phyloP scores from a whole-genome alignment of 1,140 invertebrate species.

The Brachionus calyciflorus region DNA sequence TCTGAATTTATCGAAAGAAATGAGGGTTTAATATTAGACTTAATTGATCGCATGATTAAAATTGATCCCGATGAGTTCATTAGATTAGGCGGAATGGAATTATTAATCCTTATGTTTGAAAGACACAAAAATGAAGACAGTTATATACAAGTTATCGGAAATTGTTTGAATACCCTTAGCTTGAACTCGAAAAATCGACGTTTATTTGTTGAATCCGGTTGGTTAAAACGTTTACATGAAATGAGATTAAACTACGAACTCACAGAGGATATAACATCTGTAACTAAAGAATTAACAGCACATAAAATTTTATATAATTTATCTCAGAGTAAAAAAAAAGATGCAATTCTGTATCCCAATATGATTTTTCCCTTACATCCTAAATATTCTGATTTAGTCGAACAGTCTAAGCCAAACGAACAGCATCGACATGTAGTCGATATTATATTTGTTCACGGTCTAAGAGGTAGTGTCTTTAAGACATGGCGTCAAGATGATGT shows the following conservation, averaged over 20 bases:
- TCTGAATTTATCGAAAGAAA: slow-evolving; percentile 8
- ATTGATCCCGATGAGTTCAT: slow-evolving; percentile 8
- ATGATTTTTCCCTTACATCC: slow-evolving; percentile 24
- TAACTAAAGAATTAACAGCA: slow-evolving; percentile 2
- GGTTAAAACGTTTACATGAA: slow-evolving; percentile 25
- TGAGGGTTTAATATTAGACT: slow-evolving; percentile 9
- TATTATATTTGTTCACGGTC: slow-evolving; percentile 29
- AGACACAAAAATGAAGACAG: slow-evolving; percentile 23
- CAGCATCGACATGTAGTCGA: neutral
- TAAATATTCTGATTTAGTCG: neutral
- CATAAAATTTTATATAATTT: slow-evolving; percentile 40
- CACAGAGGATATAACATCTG: neutral
- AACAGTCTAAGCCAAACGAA: neutral
- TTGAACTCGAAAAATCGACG: neutral
- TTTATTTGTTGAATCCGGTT: slow-evolving; percentile 38
- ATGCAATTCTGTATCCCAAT: neutral
- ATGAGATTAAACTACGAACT: neutral
- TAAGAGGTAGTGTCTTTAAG: slow-evolving; percentile 35
- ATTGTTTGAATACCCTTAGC: slow-evolving; percentile 8
- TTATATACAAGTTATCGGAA: neutral
- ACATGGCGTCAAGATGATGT: slow-evolving; percentile 43
- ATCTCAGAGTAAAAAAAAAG: neutral
- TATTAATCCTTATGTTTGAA: slow-evolving; percentile 22
- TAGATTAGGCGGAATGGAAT: slow-evolving; percentile 28
- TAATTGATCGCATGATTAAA: slow-evolving; percentile 12